phyloP scores from a whole-genome alignment of 2,113 vertebrate genomes.

The Cygnus atratus region DNA sequence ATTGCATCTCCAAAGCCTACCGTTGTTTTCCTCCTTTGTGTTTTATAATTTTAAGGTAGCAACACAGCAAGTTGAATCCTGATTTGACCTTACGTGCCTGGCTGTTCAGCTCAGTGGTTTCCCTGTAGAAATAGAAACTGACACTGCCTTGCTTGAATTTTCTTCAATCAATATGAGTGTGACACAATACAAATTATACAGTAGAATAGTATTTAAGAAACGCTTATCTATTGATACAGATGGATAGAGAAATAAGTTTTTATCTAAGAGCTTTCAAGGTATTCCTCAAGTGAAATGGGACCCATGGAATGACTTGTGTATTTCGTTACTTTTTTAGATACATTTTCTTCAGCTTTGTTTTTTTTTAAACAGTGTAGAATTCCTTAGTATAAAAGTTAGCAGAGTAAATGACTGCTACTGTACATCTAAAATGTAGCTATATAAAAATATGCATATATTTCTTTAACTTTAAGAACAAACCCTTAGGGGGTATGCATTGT shows the following conservation, averaged over 20 bases:
- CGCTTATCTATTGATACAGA: conserved; percentile 59
- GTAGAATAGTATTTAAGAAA: conserved; percentile 58
- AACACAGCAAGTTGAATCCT: conserved; percentile 46
- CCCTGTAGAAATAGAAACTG: conserved; percentile 80
- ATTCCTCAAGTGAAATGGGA: background rate
- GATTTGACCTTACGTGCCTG: conserved; percentile 82
- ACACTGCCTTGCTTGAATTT: conserved; percentile 62
- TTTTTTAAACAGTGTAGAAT: background rate
- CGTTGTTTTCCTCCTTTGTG: background rate
- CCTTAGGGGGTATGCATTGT: conserved; percentile 63
- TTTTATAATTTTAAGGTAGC: conserved; percentile 22
- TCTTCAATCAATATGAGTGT: conserved; percentile 80
- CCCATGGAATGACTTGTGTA: background rate
- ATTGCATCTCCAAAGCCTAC: background rate
- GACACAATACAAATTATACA: conserved; percentile 80
- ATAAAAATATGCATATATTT: conserved; percentile 47
- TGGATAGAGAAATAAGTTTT: conserved; percentile 52
- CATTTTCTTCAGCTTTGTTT: background rate
- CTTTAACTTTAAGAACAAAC: conserved; percentile 71
- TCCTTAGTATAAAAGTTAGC: background rate
- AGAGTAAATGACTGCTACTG: conserved; percentile 4
- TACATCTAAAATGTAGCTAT: background rate
- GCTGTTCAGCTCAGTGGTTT: conserved; percentile 77
- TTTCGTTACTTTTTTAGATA: background rate
- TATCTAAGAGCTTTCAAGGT: conserved; percentile 51